These are phyloP conservation scores for Rhynchotus rufescens DNA, from an alignment of 2,797 vertebrate genomes.

Conservation along the genomic window DNA sequence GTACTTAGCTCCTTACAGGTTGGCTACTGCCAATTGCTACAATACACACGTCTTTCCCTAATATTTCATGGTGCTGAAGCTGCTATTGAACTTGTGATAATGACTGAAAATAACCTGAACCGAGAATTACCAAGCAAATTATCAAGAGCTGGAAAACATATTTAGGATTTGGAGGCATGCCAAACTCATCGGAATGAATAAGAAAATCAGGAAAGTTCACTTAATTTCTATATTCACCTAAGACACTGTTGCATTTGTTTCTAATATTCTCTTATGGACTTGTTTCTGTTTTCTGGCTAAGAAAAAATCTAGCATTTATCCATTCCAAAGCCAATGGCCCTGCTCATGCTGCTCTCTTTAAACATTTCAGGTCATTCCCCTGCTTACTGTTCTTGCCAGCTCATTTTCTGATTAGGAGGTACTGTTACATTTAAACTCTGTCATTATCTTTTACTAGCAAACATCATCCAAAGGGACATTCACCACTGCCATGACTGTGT, in stretches of 20 bases:
- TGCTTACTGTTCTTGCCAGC: neutral
- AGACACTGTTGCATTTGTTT: neutral
- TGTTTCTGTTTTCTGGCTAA: neutral
- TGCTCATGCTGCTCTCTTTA: neutral
- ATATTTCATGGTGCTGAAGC: neutral
- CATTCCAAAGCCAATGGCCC: neutral
- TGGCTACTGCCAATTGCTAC: neutral
- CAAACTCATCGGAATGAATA: neutral
- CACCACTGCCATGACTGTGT: neutral
- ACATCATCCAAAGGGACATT: neutral
- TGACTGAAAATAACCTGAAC: neutral
- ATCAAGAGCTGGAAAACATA: neutral
- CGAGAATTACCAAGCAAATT: neutral
- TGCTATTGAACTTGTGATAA: neutral
- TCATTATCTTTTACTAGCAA: neutral
- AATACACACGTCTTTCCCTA: neutral
- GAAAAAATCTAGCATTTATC: neutral
- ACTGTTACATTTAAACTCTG: neutral
- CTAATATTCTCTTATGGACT: neutral
- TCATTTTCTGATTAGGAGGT: neutral
- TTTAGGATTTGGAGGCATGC: neutral
- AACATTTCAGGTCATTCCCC: neutral
- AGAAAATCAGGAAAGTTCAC: neutral
- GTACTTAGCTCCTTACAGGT: neutral
- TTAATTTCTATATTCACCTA: neutral